Evolutionary conservation across 2,888 invertebrate species (phyloP), one percentile per base, ranked within the genome.

Genomic region (Exephanes ischioxanthus): DNA sequence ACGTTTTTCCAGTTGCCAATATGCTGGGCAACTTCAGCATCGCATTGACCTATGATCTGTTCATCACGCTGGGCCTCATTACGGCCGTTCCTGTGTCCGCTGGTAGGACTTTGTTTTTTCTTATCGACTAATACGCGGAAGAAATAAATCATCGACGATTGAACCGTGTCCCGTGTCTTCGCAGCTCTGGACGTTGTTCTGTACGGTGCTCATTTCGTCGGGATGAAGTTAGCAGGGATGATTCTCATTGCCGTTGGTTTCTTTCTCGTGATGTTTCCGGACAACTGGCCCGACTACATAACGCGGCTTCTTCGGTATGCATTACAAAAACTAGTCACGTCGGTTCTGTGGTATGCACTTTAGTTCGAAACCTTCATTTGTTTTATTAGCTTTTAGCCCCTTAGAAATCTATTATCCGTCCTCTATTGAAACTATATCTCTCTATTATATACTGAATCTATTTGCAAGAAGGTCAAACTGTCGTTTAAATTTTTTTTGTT

Each of bases 241-340:
- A 97, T 98, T 88, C 95, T 99, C 78, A 98, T 99, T 90, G 96
- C 97, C 0, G 97, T 98, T 79, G 98, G 99, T 76, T 98, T 99
- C 95, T 97, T 98, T 94, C 95, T 99, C 78, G 98, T 99, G 86
- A 97, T 99, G 97, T 97, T 99, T 90, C 99, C 99, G 0, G 98
- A 98, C 94, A 98, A 99, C 95, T 99, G 99, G 99, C 98, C 98
- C 0, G 98, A 98, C 93, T 98, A 98, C 94, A 97, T 98, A 94
- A 98, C 98, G 92, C 96, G 98, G 89, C 95, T 98, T 85, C 95
- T 98, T 90, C 97, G 98, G 98, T 98, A 95, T 94, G 95, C 93
- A 92, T 89, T 91, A 88, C 87, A 82, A 88, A 83, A 89, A 84
- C 81, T 88, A 79, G 84, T 77, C 83, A 83, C 85, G 51, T 85